phyloP scores from a whole-genome alignment of 2,888 invertebrate species.

The Nemurella pictetii region DNA sequence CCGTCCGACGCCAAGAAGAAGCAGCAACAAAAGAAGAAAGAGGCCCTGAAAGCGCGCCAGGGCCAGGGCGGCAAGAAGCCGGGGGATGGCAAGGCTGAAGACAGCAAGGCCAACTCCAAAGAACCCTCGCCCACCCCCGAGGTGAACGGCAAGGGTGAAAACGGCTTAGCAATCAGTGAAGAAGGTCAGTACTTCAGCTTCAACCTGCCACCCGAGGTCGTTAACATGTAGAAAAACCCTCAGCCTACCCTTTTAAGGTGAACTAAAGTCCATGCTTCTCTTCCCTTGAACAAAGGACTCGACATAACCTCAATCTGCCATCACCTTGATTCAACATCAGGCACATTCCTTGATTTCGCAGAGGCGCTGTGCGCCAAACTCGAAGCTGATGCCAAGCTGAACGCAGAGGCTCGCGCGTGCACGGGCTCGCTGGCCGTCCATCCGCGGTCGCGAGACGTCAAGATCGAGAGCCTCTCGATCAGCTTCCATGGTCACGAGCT shows the following conservation, averaged over 20 bases:
- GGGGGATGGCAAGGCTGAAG: conserved; percentile 43
- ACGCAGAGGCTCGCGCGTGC: conserved; percentile 90
- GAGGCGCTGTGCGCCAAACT: conserved; percentile 85
- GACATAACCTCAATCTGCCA: neutral
- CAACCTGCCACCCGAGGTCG: neutral
- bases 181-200: conserved; percentile 61
- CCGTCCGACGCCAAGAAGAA: conserved; percentile 99
- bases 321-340: neutral
- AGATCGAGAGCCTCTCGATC: conserved; percentile 94
- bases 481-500: conserved; percentile 98
- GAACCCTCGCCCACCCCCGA: conserved; percentile 36
- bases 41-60: conserved; percentile 78
- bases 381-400: conserved; percentile 88
- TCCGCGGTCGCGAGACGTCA: conserved; percentile 93
- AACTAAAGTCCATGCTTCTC: neutral
- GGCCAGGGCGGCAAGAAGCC: conserved; percentile 45
- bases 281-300: neutral
- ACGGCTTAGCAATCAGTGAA: conserved; percentile 61
- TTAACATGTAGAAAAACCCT: neutral
- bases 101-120: conserved; percentile 50
- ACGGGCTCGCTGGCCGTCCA: conserved; percentile 96
- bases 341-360: conserved; percentile 47
- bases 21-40: conserved; percentile 96
- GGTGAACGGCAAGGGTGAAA: conserved; percentile 52
- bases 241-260: neutral